phyloP scores from a whole-genome alignment of 2,888 invertebrate genomes.

The Nycteola revayana region DNA sequence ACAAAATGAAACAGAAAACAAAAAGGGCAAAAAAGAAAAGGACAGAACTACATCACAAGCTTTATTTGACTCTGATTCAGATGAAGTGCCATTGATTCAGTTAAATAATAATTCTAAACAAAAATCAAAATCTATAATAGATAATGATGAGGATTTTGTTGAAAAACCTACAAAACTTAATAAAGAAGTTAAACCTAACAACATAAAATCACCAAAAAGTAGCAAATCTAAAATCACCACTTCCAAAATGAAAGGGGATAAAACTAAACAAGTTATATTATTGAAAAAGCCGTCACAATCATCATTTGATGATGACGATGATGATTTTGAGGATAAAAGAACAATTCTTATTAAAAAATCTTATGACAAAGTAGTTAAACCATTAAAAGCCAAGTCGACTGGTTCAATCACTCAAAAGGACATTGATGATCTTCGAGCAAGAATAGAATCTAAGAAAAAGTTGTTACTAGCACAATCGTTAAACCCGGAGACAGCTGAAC shows the following conservation, averaged over 20 bases:
- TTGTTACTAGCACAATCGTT: slow-evolving; percentile 55
- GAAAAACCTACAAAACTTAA: slow-evolving; percentile 24
- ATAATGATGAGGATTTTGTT: slow-evolving; percentile 51
- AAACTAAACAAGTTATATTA: slow-evolving; percentile 23
- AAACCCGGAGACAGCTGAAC: slow-evolving; percentile 69
- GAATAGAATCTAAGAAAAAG: slow-evolving; percentile 69
- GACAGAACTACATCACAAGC: slow-evolving; percentile 36
- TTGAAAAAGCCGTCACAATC: slow-evolving; percentile 36
- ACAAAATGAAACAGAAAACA: slow-evolving; percentile 1
- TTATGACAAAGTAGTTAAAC: slow-evolving; percentile 61
- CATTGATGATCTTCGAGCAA: slow-evolving; percentile 60
- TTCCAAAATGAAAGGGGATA: slow-evolving; percentile 16
- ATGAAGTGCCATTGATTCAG: slow-evolving; percentile 57
- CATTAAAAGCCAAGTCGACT: slow-evolving; percentile 64
- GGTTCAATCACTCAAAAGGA: slow-evolving; percentile 71
- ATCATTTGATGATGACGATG: slow-evolving; percentile 60
- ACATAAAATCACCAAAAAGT: slow-evolving; percentile 33
- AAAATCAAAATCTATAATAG: slow-evolving; percentile 12
- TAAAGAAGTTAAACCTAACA: slow-evolving; percentile 32
- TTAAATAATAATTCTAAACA: slow-evolving; percentile 38
- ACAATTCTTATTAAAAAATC: slow-evolving; percentile 62
- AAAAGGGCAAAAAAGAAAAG: slow-evolving; percentile 9
- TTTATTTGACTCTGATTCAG: slow-evolving; percentile 61
- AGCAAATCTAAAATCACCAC: slow-evolving; percentile 32
- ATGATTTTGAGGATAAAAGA: slow-evolving; percentile 52